phyloP scores from a whole-genome alignment of 1,140 invertebrate species.

The Macrobrachium rosenbergii region DNA sequence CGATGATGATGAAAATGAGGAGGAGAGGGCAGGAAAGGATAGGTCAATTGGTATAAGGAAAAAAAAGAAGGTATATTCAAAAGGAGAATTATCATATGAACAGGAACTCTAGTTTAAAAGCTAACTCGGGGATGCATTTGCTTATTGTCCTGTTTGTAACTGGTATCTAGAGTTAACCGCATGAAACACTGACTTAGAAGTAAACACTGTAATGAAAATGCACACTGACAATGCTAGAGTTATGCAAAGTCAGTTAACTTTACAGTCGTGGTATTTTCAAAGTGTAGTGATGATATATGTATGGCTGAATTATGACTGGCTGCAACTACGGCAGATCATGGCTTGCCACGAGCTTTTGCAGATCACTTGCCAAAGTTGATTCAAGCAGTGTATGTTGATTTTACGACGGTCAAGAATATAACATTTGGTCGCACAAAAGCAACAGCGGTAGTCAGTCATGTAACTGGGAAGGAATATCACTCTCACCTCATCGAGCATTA shows the following conservation, averaged over 20 bases:
- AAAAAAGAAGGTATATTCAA: not conserved
- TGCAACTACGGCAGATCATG: not conserved
- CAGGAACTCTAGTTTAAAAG: not conserved
- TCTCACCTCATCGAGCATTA: conserved; percentile 9
- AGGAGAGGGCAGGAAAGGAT: no score
- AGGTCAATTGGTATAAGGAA: not conserved
- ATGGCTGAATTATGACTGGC: not conserved
- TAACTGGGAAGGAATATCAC: not conserved
- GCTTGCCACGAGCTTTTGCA: not conserved
- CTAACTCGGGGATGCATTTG: not conserved
- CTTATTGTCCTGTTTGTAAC: conserved; percentile 28
- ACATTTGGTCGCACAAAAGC: conserved; percentile 4
- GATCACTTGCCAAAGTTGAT: not conserved
- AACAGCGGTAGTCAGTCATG: not conserved
- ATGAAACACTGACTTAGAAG: not conserved
- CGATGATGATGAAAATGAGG: no score
- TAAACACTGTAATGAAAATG: not conserved
- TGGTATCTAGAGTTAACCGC: not conserved
- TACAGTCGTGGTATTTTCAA: not conserved
- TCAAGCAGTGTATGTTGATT: not conserved
- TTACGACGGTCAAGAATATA: conserved; percentile 1
- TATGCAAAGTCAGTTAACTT: not conserved
- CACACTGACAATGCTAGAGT: not conserved
- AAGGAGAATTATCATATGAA: conserved; percentile 7
- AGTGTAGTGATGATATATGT: no score